Conservation (phyloP, 2,888 invertebrate genomes). For the Zelleria hepariella region DNA sequence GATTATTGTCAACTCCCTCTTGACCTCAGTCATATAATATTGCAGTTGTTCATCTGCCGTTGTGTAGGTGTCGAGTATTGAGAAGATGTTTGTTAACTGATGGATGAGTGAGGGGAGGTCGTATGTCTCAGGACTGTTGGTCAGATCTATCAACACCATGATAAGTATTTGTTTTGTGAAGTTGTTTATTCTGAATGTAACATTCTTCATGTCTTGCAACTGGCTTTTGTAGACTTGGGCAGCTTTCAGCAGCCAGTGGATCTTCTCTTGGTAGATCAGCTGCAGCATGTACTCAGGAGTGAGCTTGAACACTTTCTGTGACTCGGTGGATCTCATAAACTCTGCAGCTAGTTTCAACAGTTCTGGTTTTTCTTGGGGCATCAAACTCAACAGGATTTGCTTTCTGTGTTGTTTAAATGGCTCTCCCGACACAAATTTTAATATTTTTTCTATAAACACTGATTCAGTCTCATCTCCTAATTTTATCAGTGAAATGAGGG, state of each 20-base stretch:
- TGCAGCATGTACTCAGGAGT: slow-evolving; percentile 66
- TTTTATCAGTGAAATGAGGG: slow-evolving; percentile 45
- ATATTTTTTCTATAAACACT: slow-evolving; percentile 37
- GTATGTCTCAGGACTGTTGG: slow-evolving; percentile 59
- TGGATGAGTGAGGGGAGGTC: slow-evolving; percentile 56
- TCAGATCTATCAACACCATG: slow-evolving; percentile 62
- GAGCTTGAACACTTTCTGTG: slow-evolving; percentile 54
- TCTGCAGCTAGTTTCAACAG: slow-evolving; percentile 42
- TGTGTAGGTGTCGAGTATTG: slow-evolving; percentile 57
- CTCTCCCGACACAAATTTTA: slow-evolving; percentile 46
- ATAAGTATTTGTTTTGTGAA: slow-evolving; percentile 65
- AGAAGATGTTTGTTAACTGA: slow-evolving; percentile 60
- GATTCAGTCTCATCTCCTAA: slow-evolving; percentile 41
- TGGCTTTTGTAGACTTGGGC: slow-evolving; percentile 57
- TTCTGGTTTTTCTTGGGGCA: slow-evolving; percentile 49
- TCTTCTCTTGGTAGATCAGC: slow-evolving; percentile 60
- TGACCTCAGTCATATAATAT: slow-evolving; percentile 63
- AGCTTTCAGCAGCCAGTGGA: slow-evolving; percentile 63
- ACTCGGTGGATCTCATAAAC: slow-evolving; percentile 50
- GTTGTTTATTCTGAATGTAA: slow-evolving; percentile 62
- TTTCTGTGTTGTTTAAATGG: slow-evolving; percentile 50
- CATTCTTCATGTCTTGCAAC: slow-evolving; percentile 58
- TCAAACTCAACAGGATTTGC: slow-evolving; percentile 55
- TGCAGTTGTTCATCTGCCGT: slow-evolving; percentile 54
- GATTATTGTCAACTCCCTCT: slow-evolving; percentile 60